phyloP scores from a whole-genome alignment of 2,113 vertebrate genomes.

The Macroglossus sobrinus region DNA sequence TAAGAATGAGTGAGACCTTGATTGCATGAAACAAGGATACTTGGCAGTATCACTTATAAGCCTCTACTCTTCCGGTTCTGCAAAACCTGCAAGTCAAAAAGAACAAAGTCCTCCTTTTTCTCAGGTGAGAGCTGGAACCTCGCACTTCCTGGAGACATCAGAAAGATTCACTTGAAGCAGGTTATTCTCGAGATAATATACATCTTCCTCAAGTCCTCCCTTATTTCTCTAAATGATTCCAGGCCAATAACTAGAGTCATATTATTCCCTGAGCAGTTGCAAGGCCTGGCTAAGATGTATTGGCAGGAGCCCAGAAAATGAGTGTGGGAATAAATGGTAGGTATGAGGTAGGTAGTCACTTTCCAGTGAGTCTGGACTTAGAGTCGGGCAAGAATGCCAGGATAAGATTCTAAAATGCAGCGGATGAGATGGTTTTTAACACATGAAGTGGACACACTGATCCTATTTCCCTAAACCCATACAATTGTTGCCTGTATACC shows the following conservation, averaged over 20 bases:
- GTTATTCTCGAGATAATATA: not conserved
- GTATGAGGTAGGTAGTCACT: not conserved
- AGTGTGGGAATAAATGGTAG: not conserved
- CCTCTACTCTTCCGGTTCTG: not conserved
- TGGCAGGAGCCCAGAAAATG: not conserved
- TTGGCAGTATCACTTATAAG: not conserved
- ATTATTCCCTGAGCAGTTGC: not conserved
- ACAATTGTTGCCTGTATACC: not conserved
- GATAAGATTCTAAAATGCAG: not conserved
- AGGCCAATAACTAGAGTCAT: not conserved
- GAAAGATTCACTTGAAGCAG: not conserved
- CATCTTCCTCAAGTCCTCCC: not conserved
- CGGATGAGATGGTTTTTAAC: not conserved
- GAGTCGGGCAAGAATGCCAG: not conserved
- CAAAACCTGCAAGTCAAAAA: not conserved
- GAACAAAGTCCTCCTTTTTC: not conserved
- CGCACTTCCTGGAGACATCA: not conserved
- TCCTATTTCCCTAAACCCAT: not conserved
- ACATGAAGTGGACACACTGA: not conserved
- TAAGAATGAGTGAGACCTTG: not conserved
- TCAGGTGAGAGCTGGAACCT: not conserved
- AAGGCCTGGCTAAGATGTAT: not conserved
- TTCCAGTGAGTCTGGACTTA: not conserved
- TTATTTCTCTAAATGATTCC: not conserved
- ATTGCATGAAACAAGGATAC: not conserved